Evolutionary conservation across 2,797 vertebrate species (phyloP), one percentile per base, ranked within the genome.

Genomic region (Xenopus petersii): DNA sequence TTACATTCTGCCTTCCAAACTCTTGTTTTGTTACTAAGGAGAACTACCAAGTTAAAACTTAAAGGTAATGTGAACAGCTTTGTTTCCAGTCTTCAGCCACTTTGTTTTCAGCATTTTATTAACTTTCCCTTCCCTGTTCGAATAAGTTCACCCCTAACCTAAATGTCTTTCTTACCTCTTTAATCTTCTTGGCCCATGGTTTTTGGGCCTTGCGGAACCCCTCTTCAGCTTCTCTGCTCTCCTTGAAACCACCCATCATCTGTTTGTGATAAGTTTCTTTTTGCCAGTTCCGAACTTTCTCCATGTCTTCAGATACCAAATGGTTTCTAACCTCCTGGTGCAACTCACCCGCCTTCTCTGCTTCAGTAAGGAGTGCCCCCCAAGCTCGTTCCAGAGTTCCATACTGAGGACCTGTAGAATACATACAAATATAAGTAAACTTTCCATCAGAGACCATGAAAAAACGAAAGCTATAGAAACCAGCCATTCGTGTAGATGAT

Each of bases 231-330:
- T 99, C 97, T 88, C 96, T 99, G 87, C 95, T 94, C 86, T 99
- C 97, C 86, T 98, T 99, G 91, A 98, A 98, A 81, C 97, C 93
- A 1, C 97, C 97, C 90, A 99, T 99, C 91, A 99, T 98, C 89
- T 99, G 97, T 81, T 99, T 99, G 92, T 99, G 97, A 88, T 96
- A 99, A 26, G 91, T 91, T 0, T 99, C 97, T 83, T 99, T 99
- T 90, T 99, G 97, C 97, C 97, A 99, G 90, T 97, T 98, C 91
- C 97, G 97, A 83, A 99, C 94, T 85, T 98, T 99, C 88, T 98
- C 97, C 0, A 98, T 93, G 87, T 97, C 97, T 0, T 95, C 93
- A 0, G 89, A 95, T 72, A 96, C 84, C 82, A 99, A 89, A 75
- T 74, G 89, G 88, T 95, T 96, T 87, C 93, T 98, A 85, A 98